Base-by-base conservation (phyloP, 2,797 vertebrate species). In the Alcedo atthis region DNA sequence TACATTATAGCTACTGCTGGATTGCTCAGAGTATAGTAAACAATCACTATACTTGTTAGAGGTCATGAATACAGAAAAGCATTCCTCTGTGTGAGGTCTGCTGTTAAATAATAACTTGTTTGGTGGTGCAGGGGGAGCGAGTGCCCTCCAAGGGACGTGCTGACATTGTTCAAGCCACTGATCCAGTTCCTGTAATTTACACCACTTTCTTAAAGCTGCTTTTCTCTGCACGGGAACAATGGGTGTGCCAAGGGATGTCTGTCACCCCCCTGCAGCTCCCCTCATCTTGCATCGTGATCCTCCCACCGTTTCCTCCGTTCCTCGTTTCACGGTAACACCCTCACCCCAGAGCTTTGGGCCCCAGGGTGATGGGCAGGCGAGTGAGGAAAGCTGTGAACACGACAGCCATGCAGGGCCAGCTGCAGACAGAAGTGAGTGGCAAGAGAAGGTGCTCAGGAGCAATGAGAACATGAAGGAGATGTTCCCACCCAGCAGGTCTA, bases 91-190 rank as follows among this genome's bases (percentile, higher is more conserved):
- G 85, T 94, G 95, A 96, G 96, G 92, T 94, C 94, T 95, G 90
- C 92, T 95, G 94, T 96, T 95, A 96, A 94, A 92, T 68, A 94
- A 90, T 96, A 96, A 95, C 93, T 90, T 32, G 73, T 82, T 90
- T 89, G 62, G 26, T 42, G 82, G 66, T 10, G 7, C 7, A 32
- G 92, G 87, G 73, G 68, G 58, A 89, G 75, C 6, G 69, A 85
- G 45, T 92, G 92, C 87, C 91, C 92, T 88, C 58, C 0, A n/a
- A 96, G 88, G 82, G 85, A 87, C 67, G 11, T 68, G 85, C 85
- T 94, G 95, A 91, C 94, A 86, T 85, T 87, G 90, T 76, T 88
- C 48, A 40, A 85, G 89, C 79, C 83, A 81, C 10, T 92, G 94
- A 94, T 92, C 85, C 90, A 55, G 81, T 48, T 92, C 91, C 83